Evolutionary conservation across 2,888 invertebrate species (phyloP).

Genomic region (Drosophila neotestacea): DNA sequence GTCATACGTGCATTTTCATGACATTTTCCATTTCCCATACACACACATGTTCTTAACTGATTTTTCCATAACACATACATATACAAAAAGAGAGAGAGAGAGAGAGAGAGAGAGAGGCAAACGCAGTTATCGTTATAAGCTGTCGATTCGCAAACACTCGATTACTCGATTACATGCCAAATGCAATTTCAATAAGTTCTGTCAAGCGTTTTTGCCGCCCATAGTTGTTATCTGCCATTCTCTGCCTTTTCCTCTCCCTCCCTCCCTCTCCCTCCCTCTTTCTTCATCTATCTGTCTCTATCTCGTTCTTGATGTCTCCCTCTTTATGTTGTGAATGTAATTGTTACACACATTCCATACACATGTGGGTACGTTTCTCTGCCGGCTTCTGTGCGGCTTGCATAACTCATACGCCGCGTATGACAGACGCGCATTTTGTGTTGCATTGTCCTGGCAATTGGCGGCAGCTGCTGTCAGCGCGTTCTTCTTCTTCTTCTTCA

Average conservation of each 20-base stretch:
- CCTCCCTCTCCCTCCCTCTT: background rate
- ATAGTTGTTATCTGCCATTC: slow-evolving; percentile 10
- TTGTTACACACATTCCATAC: slow-evolving; percentile 26
- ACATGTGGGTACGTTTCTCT: slow-evolving; percentile 23
- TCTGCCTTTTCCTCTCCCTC: background rate
- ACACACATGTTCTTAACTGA: background rate
- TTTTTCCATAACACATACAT: slow-evolving; percentile 8
- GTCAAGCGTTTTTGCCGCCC: slow-evolving; percentile 33
- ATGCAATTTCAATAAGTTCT: slow-evolving; percentile 57
- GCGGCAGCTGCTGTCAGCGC: slow-evolving; percentile 31
- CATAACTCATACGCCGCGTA: slow-evolving; percentile 64
- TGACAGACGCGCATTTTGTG: slow-evolving; percentile 47
- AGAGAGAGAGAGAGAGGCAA: background rate
- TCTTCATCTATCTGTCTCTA: background rate
- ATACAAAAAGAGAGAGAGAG: background rate
- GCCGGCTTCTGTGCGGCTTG: slow-evolving; percentile 33
- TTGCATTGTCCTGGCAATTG: slow-evolving; percentile 55
- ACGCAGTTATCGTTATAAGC: slow-evolving; percentile 35
- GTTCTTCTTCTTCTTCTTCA: slow-evolving; percentile 25
- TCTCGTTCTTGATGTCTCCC: background rate
- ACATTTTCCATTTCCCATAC: slow-evolving; percentile 16
- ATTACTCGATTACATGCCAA: slow-evolving; percentile 50
- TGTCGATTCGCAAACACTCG: slow-evolving; percentile 33
- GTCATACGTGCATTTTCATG: slow-evolving; percentile 1
- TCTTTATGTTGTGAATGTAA: slow-evolving; percentile 22